These are phyloP conservation scores for Sus scrofa DNA, from an alignment of 2,113 vertebrate species.

Conservation along the genomic window DNA sequence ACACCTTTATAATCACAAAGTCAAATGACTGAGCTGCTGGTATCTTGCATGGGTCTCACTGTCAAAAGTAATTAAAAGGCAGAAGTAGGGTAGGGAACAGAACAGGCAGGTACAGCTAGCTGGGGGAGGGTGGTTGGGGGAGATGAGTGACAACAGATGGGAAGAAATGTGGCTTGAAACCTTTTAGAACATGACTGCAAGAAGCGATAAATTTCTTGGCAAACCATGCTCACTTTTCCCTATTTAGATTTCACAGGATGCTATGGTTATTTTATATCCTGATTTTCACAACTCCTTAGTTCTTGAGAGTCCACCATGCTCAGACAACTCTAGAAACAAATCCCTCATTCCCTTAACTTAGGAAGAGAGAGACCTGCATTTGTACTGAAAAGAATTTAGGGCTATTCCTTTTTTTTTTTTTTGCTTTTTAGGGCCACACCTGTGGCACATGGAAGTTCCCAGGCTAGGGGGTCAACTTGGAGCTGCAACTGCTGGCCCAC, in stretches of 20 bases:
- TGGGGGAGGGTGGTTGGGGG: background rate
- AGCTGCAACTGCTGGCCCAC: too few relatives aligned
- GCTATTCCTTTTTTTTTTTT: background rate
- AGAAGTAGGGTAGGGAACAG: background rate
- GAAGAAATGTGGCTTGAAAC: background rate
- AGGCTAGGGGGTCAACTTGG: too few relatives aligned
- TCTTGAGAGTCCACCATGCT: conserved; percentile 1
- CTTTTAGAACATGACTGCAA: conserved; percentile 7
- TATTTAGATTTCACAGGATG: background rate
- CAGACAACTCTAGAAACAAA: conserved; percentile 40
- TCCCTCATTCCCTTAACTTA: background rate
- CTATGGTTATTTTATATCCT: background rate
- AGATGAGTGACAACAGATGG: background rate
- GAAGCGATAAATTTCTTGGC: conserved; percentile 7
- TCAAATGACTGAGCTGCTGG: background rate
- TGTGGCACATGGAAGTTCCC: too few relatives aligned
- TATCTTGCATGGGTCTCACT: background rate
- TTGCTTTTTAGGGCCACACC: too few relatives aligned
- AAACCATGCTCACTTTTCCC: conserved; percentile 14
- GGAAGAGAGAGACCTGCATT: background rate
- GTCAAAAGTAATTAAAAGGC: background rate
- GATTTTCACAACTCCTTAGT: background rate
- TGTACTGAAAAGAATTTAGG: conserved; percentile 1
- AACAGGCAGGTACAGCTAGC: background rate
- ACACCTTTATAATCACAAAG: background rate